Evolutionary conservation across 2,797 vertebrate genomes (phyloP).

Genomic region (Enteromius afrohamiltoni): DNA sequence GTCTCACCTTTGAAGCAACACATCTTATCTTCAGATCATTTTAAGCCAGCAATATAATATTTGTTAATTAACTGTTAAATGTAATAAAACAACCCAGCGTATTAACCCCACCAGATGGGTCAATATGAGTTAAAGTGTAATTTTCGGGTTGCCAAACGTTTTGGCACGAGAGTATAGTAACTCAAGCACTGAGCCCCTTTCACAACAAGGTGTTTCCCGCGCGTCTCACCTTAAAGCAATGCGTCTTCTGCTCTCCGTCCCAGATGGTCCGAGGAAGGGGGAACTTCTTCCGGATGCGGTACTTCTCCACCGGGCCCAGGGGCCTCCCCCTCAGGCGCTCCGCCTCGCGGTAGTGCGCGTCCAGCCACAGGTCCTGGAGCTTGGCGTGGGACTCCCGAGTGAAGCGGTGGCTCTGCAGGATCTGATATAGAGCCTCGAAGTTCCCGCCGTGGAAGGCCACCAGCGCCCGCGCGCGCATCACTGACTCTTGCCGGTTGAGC

Average conservation of each 20-base stretch:
- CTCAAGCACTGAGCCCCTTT: too few species aligned
- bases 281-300: conserved; percentile 86
- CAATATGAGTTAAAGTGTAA: neutral
- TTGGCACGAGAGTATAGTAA: too few species aligned
- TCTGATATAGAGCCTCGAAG: conserved; percentile 82
- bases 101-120: too few species aligned
- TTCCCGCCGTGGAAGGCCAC: conserved; percentile 83
- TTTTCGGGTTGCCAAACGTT: neutral
- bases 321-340: conserved; percentile 80
- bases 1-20: neutral
- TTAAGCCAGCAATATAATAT: too few species aligned
- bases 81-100: neutral
- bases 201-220: neutral
- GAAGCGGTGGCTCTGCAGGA: conserved; percentile 82
- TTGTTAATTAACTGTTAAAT: too few species aligned
- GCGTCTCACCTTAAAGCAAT: conserved; percentile 81
- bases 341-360: conserved; percentile 83
- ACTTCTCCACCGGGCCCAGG: conserved; percentile 83
- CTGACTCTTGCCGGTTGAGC: conserved; percentile 81
- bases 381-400: conserved; percentile 83
- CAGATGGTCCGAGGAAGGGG: conserved; percentile 83
- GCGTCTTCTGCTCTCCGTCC: conserved; percentile 86
- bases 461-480: conserved; percentile 81
- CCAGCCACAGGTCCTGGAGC: conserved; percentile 83
- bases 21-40: neutral